Evolutionary conservation across 1,140 invertebrate genomes (phyloP).

Genomic region (Cheumatopsyche charites): DNA sequence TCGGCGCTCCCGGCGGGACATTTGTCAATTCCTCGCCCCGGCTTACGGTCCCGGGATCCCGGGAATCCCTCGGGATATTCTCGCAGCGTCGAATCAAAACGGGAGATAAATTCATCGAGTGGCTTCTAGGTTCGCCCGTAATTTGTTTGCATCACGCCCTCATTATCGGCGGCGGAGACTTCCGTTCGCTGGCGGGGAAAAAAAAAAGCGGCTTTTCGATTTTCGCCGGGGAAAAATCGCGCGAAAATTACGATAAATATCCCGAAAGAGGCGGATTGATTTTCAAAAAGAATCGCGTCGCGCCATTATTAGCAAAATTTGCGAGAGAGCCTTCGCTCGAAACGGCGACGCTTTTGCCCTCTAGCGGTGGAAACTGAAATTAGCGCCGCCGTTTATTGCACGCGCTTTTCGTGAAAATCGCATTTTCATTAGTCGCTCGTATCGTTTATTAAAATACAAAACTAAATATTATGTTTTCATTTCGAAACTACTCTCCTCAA

Average conservation of each 20-base stretch:
- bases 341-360: conserved; percentile 3
- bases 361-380: conserved; percentile 14
- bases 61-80: neutral
- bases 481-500: too few relatives aligned
- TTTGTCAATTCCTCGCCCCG: conserved; percentile 34
- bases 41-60: neutral
- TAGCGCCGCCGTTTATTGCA: neutral
- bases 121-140: conserved; percentile 22
- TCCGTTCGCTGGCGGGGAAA: neutral
- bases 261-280: neutral
- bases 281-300: neutral
- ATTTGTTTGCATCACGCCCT: conserved; percentile 25
- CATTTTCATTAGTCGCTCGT: too few relatives aligned
- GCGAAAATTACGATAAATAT: neutral
- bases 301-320: neutral
- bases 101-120: conserved; percentile 21
- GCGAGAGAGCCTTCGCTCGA: neutral
- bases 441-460: too few relatives aligned
- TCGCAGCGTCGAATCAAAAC: conserved; percentile 16
- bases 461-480: too few relatives aligned
- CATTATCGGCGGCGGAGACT: neutral
- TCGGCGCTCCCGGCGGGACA: conserved; percentile 33
- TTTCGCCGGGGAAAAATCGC: neutral
- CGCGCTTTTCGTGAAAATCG: neutral
- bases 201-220: too few relatives aligned